Evolutionary conservation across 1,140 invertebrate species (phyloP).

Genomic region (Anagrus nilaparvatae): DNA sequence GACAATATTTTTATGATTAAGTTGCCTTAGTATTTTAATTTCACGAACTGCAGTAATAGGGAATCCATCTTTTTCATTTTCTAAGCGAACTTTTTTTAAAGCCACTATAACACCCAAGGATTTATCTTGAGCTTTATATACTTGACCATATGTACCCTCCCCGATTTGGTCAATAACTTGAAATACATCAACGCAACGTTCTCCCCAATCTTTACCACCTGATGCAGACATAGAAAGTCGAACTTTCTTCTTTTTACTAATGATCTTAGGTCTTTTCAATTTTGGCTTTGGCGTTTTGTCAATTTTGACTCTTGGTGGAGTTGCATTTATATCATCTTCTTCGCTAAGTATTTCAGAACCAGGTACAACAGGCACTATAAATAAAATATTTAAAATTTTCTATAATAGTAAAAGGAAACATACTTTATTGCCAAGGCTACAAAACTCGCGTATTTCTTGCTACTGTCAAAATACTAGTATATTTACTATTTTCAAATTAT

Average conservation of each 20-base stretch:
- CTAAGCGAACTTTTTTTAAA: conserved; percentile 94
- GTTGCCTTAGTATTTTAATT: conserved; percentile 95
- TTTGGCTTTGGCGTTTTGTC: conserved; percentile 40
- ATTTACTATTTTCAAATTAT: too few relatives aligned
- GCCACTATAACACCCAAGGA: conserved; percentile 82
- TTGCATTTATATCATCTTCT: conserved; percentile 54
- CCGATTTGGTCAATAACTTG: conserved; percentile 93
- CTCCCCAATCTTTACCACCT: conserved; percentile 72
- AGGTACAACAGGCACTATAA: conserved; percentile 48
- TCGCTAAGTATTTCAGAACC: conserved; percentile 70
- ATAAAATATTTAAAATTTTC: conserved; percentile 1
- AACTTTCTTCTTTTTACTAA: too few relatives aligned
- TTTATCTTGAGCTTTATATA: conserved; percentile 95
- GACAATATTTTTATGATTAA: conserved; percentile 97
- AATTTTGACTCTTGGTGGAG: conserved; percentile 48
- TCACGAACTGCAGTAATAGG: conserved; percentile 98
- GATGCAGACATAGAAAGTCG: conserved; percentile 50
- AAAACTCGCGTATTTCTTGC: too few relatives aligned
- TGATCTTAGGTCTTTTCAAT: conserved; percentile 63
- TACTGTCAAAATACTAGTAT: too few relatives aligned
- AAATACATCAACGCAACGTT: conserved; percentile 91
- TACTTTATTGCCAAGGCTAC: too few relatives aligned
- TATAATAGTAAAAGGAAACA: conserved; percentile 2
- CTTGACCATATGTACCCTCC: conserved; percentile 95
- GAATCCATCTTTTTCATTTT: conserved; percentile 99